phyloP scores from a whole-genome alignment of 1,140 invertebrate species.

The Drosophila orena region DNA sequence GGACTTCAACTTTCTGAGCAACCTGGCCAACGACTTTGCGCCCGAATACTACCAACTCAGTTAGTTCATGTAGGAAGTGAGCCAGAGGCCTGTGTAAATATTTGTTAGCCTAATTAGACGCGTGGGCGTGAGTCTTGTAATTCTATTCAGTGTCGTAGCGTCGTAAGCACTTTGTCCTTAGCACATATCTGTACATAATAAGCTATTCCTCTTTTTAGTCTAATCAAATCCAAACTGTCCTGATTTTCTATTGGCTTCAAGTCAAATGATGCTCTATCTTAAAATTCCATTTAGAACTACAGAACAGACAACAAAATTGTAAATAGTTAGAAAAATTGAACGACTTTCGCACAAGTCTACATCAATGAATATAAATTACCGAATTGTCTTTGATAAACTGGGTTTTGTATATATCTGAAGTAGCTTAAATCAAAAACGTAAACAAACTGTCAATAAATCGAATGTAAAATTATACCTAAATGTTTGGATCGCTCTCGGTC shows the following conservation, averaged over 20 bases:
- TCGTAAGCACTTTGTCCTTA: constrained; percentile 27
- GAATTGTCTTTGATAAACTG: constrained; percentile 37
- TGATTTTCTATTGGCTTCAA: constrained; percentile 53
- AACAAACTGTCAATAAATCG: constrained; percentile 31
- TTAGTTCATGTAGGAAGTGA: constrained; percentile 77
- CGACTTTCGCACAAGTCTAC: constrained; percentile 50
- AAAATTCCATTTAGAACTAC: constrained; percentile 31
- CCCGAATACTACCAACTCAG: constrained; percentile 92
- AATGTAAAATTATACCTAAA: constrained; percentile 35
- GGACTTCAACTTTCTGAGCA: constrained; percentile 96
- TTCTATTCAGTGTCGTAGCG: constrained; percentile 41
- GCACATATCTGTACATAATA: constrained; percentile 57
- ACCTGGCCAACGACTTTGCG: constrained; percentile 95
- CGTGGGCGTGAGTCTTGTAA: constrained; percentile 36
- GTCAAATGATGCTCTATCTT: constrained; percentile 37
- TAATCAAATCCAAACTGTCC: constrained; percentile 27
- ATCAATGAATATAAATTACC: constrained; percentile 35
- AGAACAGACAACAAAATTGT: constrained; percentile 39
- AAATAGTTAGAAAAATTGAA: constrained; percentile 67
- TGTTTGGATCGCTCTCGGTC: constrained; percentile 55
- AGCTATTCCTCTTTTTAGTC: constrained; percentile 20
- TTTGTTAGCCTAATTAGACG: constrained; percentile 46
- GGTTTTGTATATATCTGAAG: constrained; percentile 64
- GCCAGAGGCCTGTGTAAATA: constrained; percentile 58
- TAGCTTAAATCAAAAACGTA: constrained; percentile 65